phyloP scores from a whole-genome alignment of 2,113 vertebrate genomes.

The Crotophaga sulcirostris region DNA sequence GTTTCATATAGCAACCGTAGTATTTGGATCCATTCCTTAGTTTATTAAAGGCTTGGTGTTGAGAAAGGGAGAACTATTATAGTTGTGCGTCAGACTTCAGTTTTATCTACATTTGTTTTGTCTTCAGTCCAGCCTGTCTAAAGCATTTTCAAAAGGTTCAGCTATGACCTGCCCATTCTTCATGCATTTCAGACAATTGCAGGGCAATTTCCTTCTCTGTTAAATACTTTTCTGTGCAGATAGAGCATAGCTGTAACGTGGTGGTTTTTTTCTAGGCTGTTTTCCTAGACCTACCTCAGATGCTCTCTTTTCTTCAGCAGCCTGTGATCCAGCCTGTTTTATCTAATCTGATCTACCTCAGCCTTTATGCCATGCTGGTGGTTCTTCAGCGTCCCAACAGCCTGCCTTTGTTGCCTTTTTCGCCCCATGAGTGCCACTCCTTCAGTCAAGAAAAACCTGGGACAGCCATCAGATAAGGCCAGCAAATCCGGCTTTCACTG shows the following conservation, averaged over 20 bases:
- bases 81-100: neutral
- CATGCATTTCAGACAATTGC: neutral
- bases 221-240: neutral
- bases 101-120: neutral
- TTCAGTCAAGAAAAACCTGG: neutral
- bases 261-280: neutral
- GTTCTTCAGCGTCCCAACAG: neutral
- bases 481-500: neutral
- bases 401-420: neutral
- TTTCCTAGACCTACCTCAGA: neutral
- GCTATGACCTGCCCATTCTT: neutral
- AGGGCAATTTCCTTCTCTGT: neutral
- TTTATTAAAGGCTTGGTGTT: neutral
- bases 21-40: neutral
- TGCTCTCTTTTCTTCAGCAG: neutral
- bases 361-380: neutral
- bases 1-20: neutral
- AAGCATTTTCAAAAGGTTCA: neutral
- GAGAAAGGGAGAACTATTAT: neutral
- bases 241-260: neutral
- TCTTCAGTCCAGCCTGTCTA: neutral
- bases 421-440: neutral
- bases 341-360: neutral
- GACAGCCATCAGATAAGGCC: neutral
- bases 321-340: neutral